phyloP scores from a whole-genome alignment of 2,888 invertebrate species.

The Latrodectus elegans region DNA sequence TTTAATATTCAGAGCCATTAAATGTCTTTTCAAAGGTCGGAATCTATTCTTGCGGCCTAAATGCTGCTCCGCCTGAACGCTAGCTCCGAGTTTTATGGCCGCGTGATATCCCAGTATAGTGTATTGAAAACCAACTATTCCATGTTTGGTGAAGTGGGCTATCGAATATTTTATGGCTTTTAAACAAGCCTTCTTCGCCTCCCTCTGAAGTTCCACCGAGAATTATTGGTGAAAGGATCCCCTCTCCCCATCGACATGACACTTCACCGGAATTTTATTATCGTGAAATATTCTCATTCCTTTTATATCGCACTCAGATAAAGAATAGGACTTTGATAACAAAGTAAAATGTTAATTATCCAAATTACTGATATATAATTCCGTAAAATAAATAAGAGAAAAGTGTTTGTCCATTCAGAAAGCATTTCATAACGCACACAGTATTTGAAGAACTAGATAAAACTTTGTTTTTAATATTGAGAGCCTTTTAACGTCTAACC shows the following conservation, averaged over 20 bases:
- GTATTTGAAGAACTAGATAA: no score
- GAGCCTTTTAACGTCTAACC: no score
- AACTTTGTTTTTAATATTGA: no score
- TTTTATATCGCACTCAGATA: not conserved
- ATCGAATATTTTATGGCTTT: conserved; percentile 66
- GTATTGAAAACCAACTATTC: conserved; percentile 61
- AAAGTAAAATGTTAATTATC: not conserved
- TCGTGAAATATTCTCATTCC: not conserved
- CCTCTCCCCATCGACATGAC: conserved; percentile 16
- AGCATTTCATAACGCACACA: no score
- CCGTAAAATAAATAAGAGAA: no score
- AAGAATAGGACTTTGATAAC: not conserved
- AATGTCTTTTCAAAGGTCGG: conserved; percentile 56
- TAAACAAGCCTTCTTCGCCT: conserved; percentile 48
- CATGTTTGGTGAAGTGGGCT: conserved; percentile 41
- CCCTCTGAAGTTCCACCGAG: conserved; percentile 26
- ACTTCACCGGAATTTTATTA: no score
- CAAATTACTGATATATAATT: no score
- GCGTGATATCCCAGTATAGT: conserved; percentile 55
- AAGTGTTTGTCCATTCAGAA: no score
- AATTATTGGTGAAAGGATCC: conserved; percentile 53
- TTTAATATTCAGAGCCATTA: conserved; percentile 67
- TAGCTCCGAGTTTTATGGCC: conserved; percentile 59
- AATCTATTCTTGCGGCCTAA: conserved; percentile 42
- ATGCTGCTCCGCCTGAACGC: conserved; percentile 26